Conservation (phyloP, 1,140 invertebrate species). For the Calephelis nemesis region DNA sequence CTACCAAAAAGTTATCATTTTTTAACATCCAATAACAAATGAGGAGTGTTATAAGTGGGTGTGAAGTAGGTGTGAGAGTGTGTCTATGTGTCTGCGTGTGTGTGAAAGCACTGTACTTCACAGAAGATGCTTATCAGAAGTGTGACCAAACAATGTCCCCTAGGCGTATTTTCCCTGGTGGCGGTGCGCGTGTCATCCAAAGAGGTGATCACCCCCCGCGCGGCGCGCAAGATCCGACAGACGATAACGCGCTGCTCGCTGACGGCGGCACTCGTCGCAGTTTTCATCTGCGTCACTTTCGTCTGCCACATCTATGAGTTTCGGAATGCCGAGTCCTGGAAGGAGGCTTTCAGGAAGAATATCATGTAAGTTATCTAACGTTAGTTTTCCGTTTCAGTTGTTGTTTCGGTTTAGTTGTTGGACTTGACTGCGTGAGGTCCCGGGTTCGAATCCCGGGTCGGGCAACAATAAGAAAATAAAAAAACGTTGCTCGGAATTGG, state of each 20-base stretch:
- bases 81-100: too few species aligned
- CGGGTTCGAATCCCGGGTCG: too few species aligned
- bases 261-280: constrained; percentile 86
- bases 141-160: background rate
- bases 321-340: constrained; percentile 85
- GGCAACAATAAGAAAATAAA: too few species aligned
- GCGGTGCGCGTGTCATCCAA: constrained; percentile 88
- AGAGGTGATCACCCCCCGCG: constrained; percentile 89
- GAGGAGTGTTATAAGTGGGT: too few species aligned
- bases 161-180: constrained; percentile 88
- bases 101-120: too few species aligned
- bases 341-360: constrained; percentile 85
- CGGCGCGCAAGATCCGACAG: constrained; percentile 89
- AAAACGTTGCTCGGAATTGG: too few species aligned
- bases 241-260: constrained; percentile 90
- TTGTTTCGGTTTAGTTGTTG: too few species aligned
- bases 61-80: too few species aligned
- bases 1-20: too few species aligned
- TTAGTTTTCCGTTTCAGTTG: background rate
- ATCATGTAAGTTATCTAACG: constrained; percentile 87
- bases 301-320: constrained; percentile 91
- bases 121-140: too few species aligned
- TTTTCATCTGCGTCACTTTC: constrained; percentile 89
- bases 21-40: too few species aligned
- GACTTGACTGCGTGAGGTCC: too few species aligned